A percentile compares a stretch with the other conserved stretches of the same genome.
Conservation (phyloP, 1,140 invertebrate species). For the Drosophila arizonae region DNA sequence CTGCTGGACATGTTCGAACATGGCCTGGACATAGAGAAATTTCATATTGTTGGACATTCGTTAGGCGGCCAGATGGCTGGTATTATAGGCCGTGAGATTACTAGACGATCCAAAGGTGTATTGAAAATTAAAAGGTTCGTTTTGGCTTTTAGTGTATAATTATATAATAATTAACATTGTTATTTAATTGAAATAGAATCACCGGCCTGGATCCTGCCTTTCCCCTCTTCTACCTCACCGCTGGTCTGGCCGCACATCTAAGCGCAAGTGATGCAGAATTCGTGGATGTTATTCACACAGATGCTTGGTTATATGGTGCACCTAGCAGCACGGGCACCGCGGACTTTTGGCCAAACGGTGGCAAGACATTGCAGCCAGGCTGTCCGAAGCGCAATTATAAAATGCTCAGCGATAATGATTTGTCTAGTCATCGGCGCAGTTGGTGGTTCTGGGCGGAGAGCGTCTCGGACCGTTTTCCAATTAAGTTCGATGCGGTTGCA, state of each 20-base stretch:
- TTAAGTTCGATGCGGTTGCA: constrained; percentile 83
- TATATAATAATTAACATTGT: background rate
- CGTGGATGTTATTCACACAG: constrained; percentile 88
- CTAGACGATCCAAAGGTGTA: constrained; percentile 58
- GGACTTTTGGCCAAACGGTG: constrained; percentile 87
- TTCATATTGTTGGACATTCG: constrained; percentile 91
- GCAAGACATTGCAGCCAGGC: constrained; percentile 85
- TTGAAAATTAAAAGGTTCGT: constrained; percentile 74
- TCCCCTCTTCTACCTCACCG: constrained; percentile 84
- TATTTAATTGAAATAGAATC: constrained; percentile 72
- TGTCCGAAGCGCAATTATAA: constrained; percentile 83
- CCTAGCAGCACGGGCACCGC: constrained; percentile 85
- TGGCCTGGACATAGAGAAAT: constrained; percentile 79
- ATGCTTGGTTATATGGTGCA: constrained; percentile 85
- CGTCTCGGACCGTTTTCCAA: constrained; percentile 83
- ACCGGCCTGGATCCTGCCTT: constrained; percentile 86
- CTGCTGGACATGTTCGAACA: constrained; percentile 76
- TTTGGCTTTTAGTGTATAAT: background rate
- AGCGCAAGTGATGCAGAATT: constrained; percentile 86
- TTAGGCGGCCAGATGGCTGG: constrained; percentile 90
- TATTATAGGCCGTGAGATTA: constrained; percentile 84
- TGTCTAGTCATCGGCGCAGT: constrained; percentile 87
- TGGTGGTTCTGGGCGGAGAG: constrained; percentile 86
- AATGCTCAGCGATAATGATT: constrained; percentile 81
- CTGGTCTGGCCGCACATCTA: constrained; percentile 85